Base-by-base conservation (phyloP, 1,140 invertebrate species). In the Cydia splendana region DNA sequence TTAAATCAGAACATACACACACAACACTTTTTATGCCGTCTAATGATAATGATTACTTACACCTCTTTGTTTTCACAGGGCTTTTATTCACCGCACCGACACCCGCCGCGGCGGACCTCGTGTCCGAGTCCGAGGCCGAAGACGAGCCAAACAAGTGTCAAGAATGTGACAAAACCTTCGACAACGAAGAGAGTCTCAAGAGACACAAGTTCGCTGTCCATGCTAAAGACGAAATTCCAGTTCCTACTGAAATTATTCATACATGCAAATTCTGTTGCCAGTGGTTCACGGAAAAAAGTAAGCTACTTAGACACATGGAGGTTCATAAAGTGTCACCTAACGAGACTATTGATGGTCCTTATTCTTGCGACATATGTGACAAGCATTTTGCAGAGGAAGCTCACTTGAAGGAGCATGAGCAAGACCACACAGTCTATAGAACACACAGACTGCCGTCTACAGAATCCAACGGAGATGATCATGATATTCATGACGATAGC, bases 81-180 rank as follows among this genome's bases (percentile, higher is more conserved):
- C 57, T 62, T 24, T 62, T 62, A 62, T 62, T 62, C 20, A 62
- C 57, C 57, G 57, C 57, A 4, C 57, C 57, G 57, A 62, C 57
- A 7, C 57, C 57, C 20, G 57, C 57, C 20, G 57, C 57, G 15
- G 57, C 57, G 18, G 57, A 62, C 20, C 57, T 62, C 18, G 20
- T 62, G 18, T 62, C 57, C 20, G 57, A 62, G 57, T 62, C 57
- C 0, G 57, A 62, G 10, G 57, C 57, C 57, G 57, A 62, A n/a
- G 57, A 62, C 20, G 57, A 62, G 18, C 18, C 18, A 3, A 24
- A 62, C 57, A 62, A 62, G 57, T 62, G 57, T 62, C 57, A 62
- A 24, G 57, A 62, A 24, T 62, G 57, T 24, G 57, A 62, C 57
- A 62, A 62, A 62, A 62, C 57, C 7, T 62, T 62, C n/a, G 57